Base-by-base conservation (phyloP, 2,888 invertebrate species). In the Drosophila tripunctata region DNA sequence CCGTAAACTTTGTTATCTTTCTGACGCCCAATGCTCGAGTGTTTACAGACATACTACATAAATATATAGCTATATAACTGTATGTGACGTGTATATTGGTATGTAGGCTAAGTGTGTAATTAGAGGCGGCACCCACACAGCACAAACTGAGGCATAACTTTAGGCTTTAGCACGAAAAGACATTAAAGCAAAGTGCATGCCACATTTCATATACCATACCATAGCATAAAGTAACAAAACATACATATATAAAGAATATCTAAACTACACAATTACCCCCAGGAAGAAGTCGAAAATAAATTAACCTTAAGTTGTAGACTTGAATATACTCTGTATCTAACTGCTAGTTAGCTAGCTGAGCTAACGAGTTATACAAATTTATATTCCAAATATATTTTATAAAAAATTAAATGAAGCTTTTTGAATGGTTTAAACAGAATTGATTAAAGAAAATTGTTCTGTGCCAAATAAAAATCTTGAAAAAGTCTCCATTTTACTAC, bases 91-190 rank as follows among this genome's bases (percentile, higher is more conserved):
- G 5, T 63, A 15, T 21, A 2, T 22, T 35, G 38, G 15, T 31
- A 12, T 43, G 24, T 31, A 8, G 31, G 52, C n/a, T 54, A 51
- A 52, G 55, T 56, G 17, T 57, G 57, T 51, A 35, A 55, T 44
- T 10, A 45, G 33, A 33, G 22, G 31, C 21, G 73, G 10, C 44
- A 61, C 8, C 48, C 50, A 62, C 12, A 36, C 14, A 43, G 17
- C 47, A 48, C 44, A 56, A 77, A 69, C 33, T 61, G 62, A 63
- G 68, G 81, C 84, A 81, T 81, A 81, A 84, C 87, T 81, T 81
- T 81, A 81, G 81, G 81, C 81, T 78, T 77, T 61, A 45, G 30
- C 55, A 36, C 58, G 58, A 75, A 72, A 74, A 68, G 22, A 31
- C 55, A 74, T 71, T 50, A 74, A 71, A 58, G n/a, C 24, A 8